phyloP scores from a whole-genome alignment of 2,797 vertebrate species.

The Lepidocolaptes lacrymiger region DNA sequence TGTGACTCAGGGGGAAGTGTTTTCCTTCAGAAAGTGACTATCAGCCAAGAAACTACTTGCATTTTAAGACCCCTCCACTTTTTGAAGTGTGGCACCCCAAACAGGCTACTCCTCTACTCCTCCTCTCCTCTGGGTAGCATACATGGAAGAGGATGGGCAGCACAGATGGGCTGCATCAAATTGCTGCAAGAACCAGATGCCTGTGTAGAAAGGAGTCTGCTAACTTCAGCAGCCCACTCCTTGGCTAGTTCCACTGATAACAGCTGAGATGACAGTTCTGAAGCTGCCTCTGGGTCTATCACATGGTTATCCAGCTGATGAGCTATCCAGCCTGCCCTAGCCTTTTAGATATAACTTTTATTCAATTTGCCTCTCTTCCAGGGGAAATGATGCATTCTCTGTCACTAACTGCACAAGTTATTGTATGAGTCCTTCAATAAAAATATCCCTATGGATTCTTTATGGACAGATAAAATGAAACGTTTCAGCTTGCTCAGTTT shows the following conservation, averaged over 20 bases:
- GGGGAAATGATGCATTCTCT: constrained; percentile 41
- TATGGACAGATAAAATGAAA: not conserved
- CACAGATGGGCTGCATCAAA: not conserved
- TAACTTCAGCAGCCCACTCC: constrained; percentile 41
- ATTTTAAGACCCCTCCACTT: not conserved
- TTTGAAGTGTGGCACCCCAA: not conserved
- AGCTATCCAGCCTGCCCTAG: constrained; percentile 52
- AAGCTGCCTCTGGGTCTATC: constrained; percentile 60
- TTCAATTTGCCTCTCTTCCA: constrained; percentile 7
- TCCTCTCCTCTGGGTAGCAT: not conserved
- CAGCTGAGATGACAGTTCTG: constrained; percentile 52
- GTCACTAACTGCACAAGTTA: not conserved
- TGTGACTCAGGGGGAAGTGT: not conserved
- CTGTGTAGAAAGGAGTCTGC: constrained; percentile 22
- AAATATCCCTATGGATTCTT: not conserved
- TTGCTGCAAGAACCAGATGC: constrained; percentile 22
- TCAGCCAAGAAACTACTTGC: not conserved
- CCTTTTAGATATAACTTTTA: not conserved
- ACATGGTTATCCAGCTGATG: constrained; percentile 47
- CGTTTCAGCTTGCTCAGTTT: not conserved
- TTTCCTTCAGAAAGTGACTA: not conserved
- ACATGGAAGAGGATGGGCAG: not conserved
- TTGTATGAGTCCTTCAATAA: not conserved
- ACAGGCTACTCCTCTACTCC: not conserved
- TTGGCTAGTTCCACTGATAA: not conserved